Evolutionary conservation across 2,888 invertebrate species (phyloP), one percentile per base, ranked within the genome.

Genomic region (Pteria penguin): DNA sequence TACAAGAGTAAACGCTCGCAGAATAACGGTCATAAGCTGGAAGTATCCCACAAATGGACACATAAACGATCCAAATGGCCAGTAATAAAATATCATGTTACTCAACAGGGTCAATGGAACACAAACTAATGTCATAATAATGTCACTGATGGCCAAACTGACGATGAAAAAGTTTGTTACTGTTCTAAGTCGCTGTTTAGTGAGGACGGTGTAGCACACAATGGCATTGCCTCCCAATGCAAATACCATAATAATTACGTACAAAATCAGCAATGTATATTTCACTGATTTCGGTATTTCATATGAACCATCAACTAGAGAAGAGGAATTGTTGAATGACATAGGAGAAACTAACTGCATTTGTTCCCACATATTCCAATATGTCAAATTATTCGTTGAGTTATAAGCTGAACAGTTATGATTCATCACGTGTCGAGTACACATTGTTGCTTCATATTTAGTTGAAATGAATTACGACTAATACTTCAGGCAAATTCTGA

Each of bases 1-100:
- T 27, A 98, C 95, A 86, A 98, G 92, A 0, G 97, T 97, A 91
- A 97, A 97, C 3, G 97, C 96, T 89, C 96, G 96, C 76, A 97
- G 96, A 73, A 93, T 89, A 14, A 93, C 93, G 0, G 91, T 87
- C 31, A 91, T 89, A 0, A 88, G 92, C 91, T 96, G 96, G 0
- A 95, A 94, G 91, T 96, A 97, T 92, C 95, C 96, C 83, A 97
- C 96, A 58, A 96, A 93, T 78, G 96, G 95, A 91, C 97, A 98
- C 92, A 97, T 94, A 63, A 95, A 93, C 18, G 93, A 93, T 1
- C 97, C 97, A 89, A 98, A 98, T 0, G 97, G 96, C 76, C 76
- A 76, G 90, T 96, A 96, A 89, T 88, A 95, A 60, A 96, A 93
- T 84, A 97, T 94, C 68, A 96, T 93, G 87, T 95, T 95, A 22